Conservation (phyloP, 2,113 vertebrate genomes). For the Atherinomorus stipes region DNA sequence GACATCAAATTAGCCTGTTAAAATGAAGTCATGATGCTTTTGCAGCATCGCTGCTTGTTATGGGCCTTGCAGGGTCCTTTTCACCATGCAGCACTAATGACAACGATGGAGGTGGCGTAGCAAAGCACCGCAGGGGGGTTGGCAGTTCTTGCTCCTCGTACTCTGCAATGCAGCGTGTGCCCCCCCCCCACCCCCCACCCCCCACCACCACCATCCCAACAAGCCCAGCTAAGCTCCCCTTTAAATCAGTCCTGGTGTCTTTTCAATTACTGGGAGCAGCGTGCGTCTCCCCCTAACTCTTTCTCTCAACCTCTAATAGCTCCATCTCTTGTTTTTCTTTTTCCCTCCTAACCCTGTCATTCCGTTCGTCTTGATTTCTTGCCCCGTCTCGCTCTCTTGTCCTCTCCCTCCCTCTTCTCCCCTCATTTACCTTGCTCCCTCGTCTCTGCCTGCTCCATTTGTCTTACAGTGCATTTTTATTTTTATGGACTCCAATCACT, state of each 20-base stretch:
- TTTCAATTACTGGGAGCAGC: constrained; percentile 69
- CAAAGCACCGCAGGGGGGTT: constrained; percentile 31
- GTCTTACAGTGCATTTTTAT: constrained; percentile 67
- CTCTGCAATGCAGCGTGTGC: constrained; percentile 69
- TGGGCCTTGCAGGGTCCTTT: constrained; percentile 59
- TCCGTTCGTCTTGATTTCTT: constrained; percentile 50
- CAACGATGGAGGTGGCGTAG: constrained; percentile 44
- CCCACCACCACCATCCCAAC: constrained; percentile 33
- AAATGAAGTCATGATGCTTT: constrained; percentile 48
- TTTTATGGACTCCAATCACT: constrained; percentile 72
- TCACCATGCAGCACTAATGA: constrained; percentile 49
- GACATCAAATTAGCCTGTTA: constrained; percentile 55
- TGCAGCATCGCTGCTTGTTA: constrained; percentile 61
- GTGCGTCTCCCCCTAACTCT: constrained; percentile 59
- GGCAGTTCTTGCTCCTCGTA: constrained; percentile 28
- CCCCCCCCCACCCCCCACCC: neutral
- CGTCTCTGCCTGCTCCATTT: constrained; percentile 54
- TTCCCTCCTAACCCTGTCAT: constrained; percentile 33
- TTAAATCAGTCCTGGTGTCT: constrained; percentile 70
- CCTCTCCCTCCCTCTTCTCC: constrained; percentile 52
- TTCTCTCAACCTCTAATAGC: constrained; percentile 47
- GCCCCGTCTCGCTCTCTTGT: constrained; percentile 41
- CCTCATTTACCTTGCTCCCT: constrained; percentile 59
- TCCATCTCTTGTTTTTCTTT: constrained; percentile 11
- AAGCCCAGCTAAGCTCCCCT: constrained; percentile 48